Evolutionary conservation across 2,888 invertebrate genomes (phyloP), one percentile per base, ranked within the genome.

Genomic region (Yponomeuta evonymella): DNA sequence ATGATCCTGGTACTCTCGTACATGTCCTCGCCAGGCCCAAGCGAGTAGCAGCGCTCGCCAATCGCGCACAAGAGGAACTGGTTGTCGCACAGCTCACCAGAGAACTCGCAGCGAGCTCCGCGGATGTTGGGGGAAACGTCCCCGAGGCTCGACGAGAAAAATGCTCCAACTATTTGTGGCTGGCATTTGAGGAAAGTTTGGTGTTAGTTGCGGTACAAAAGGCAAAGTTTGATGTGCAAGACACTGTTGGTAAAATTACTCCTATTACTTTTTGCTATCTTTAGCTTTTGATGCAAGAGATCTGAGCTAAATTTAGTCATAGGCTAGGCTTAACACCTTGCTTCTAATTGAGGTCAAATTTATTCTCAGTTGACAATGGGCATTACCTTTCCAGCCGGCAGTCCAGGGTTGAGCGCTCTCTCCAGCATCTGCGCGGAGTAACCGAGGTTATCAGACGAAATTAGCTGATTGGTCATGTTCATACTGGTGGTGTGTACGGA

Each of bases 371-470:
- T 3, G 43, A 43, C 5, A 8, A 36, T 36, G 2, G 36, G 2
- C 36, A 36, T 43, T 65, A 92, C 91, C 84, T 87, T 86, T 4
- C 91, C 91, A 74, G 83, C 77, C 10, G 94, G 86, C 48, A 93
- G 79, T 0, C 82, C 80, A 11, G 93, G 92, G 79, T 97, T 96
- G 78, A 96, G 90, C 5, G 87, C 84, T 74, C 94, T 89, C 81
- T 97, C 97, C 81, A 97, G 94, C 70, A 94, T 86, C 70, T 96
- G 83, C 0, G 96, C 94, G 0, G 97, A 96, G 73, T 95, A 96
- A 0, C 97, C 97, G 51, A 97, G 94, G 83, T 97, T 97, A 82
- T 97, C 97, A 1, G 96, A 95, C 0, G 96, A 96, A 1, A 97
- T 87, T 33, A 97, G 92, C 48, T 87, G 92, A 83, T 97, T 97